Evolutionary conservation across 2,888 invertebrate genomes (phyloP).

Genomic region (Tetragonisca angustula): DNA sequence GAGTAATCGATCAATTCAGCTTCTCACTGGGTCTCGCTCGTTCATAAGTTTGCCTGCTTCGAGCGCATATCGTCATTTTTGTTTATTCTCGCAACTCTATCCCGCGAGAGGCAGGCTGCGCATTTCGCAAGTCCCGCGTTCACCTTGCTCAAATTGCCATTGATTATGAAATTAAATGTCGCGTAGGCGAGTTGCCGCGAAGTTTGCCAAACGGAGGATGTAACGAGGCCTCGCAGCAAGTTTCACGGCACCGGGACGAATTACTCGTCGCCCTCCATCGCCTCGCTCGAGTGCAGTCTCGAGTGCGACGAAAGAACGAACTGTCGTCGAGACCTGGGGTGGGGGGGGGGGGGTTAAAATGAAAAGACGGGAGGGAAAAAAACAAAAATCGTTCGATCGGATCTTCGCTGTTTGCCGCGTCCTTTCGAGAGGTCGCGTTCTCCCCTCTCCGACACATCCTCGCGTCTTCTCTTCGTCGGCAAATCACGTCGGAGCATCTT

Average conservation of each 20-base stretch:
- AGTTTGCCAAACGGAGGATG: not conserved
- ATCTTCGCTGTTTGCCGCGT: not conserved
- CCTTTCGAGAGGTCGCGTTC: not conserved
- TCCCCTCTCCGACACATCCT: not conserved
- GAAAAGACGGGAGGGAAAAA: not conserved
- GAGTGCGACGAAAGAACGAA: not conserved
- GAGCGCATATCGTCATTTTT: not conserved
- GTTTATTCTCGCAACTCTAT: not conserved
- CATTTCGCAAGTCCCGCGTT: not conserved
- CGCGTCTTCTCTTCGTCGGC: not conserved
- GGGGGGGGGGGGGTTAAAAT: not conserved
- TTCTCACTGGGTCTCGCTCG: too few relatives aligned
- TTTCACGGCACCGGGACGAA: not conserved
- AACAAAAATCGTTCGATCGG: not conserved
- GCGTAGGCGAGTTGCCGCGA: not conserved
- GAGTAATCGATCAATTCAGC: too few relatives aligned
- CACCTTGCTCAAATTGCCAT: not conserved
- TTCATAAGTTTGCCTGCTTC: too few relatives aligned
- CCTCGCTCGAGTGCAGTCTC: not conserved
- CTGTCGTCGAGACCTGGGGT: not conserved
- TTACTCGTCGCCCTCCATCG: not conserved
- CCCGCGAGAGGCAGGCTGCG: not conserved
- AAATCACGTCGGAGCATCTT: slow-evolving; percentile 1
- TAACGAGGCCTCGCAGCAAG: not conserved
- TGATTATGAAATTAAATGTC: slow-evolving; percentile 1